Conservation (phyloP, 2,888 invertebrate genomes). For the Bellardia bayeri region DNA sequence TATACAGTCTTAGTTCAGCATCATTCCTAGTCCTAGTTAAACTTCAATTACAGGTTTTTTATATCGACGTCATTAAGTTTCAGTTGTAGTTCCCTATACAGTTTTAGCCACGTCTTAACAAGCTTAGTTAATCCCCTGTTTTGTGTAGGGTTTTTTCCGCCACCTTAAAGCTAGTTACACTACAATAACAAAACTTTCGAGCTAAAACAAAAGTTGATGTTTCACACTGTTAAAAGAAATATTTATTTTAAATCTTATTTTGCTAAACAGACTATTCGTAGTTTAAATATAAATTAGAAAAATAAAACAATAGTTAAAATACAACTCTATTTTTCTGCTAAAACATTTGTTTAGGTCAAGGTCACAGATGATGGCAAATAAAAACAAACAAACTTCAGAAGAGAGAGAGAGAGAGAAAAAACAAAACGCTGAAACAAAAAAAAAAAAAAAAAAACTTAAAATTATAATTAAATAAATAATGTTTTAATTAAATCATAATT, state of each 20-base stretch:
- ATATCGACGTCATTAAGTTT: too few species aligned
- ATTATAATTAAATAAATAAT: slow-evolving; percentile 24
- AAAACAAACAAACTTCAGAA: background rate
- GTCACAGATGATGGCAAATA: slow-evolving; percentile 7
- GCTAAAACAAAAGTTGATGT: background rate
- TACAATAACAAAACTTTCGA: background rate
- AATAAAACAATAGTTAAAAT: background rate
- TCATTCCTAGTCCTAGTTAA: too few species aligned
- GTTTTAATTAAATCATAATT: slow-evolving; percentile 42
- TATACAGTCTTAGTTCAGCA: too few species aligned
- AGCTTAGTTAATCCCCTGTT: too few species aligned
- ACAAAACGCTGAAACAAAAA: background rate
- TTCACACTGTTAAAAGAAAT: background rate
- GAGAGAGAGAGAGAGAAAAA: background rate
- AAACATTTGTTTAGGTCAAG: slow-evolving; percentile 51
- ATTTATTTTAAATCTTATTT: slow-evolving; percentile 8
- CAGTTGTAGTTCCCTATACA: too few species aligned
- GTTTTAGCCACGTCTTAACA: too few species aligned
- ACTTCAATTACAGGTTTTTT: too few species aligned
- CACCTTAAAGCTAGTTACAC: background rate
- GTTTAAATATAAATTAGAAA: background rate
- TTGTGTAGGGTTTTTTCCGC: too few species aligned
- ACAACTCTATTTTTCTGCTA: background rate
- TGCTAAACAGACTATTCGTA: background rate
- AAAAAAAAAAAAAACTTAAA: background rate